A percentile compares a stretch with the other conserved stretches of the same genome.
phyloP scores from a whole-genome alignment of 2,113 vertebrate genomes.

The Eptesicus fuscus region DNA sequence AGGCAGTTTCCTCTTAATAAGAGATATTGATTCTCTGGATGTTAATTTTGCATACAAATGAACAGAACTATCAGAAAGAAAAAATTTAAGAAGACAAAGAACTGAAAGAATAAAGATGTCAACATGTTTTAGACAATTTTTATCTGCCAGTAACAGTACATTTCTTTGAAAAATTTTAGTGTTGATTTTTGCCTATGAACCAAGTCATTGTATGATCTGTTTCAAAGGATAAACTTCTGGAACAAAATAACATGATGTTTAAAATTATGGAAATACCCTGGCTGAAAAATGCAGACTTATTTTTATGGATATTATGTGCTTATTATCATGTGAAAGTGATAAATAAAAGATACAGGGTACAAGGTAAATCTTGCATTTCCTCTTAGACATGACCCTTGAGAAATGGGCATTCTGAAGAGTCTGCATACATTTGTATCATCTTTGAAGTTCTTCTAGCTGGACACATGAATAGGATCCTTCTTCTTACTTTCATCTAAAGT shows the following conservation, averaged over 20 bases:
- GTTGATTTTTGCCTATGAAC: background rate
- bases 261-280: background rate
- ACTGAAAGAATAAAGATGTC: background rate
- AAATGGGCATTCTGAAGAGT: background rate
- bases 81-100: slow-evolving; percentile 11
- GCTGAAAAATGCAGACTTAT: background rate
- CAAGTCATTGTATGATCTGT: background rate
- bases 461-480: background rate
- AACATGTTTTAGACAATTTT: background rate
- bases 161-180: background rate
- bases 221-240: background rate
- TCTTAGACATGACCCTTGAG: background rate
- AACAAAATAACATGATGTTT: background rate
- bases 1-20: background rate
- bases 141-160: background rate
- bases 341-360: background rate
- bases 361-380: background rate
- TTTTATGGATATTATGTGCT: background rate
- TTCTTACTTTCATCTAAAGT: background rate
- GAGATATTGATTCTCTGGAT: background rate
- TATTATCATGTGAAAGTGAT: background rate
- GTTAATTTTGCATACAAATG: slow-evolving; percentile 18
- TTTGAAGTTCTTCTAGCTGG: background rate
- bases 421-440: background rate
- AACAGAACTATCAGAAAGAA: background rate